A percentile compares a stretch with the other conserved stretches of the same genome.
These are phyloP conservation scores for Pseudorectes ferrugineus DNA, from an alignment of 2,113 vertebrate genomes.

Conservation along the genomic window DNA sequence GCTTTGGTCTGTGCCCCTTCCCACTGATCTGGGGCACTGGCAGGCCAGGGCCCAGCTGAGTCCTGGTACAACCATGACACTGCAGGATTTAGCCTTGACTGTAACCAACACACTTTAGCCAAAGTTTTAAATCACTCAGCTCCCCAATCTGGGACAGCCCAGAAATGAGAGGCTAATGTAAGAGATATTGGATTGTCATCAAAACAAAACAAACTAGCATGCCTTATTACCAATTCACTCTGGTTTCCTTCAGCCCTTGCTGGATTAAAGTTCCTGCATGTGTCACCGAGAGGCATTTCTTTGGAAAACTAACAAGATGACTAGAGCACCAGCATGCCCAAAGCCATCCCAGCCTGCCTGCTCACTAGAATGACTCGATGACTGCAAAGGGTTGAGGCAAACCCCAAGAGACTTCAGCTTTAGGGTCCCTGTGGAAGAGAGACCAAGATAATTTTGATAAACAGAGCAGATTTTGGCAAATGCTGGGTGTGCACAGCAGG, in stretches of 20 bases:
- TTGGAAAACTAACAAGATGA: not conserved
- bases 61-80: not conserved
- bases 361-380: not conserved
- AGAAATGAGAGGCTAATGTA: not conserved
- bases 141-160: not conserved
- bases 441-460: not conserved
- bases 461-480: not conserved
- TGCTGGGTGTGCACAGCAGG: not conserved
- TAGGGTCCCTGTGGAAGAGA: not conserved
- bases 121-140: not conserved
- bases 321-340: not conserved
- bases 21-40: not conserved
- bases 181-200: not conserved
- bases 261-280: not conserved
- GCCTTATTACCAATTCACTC: not conserved
- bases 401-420: not conserved
- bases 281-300: not conserved
- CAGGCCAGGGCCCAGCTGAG: not conserved
- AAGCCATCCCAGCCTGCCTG: not conserved
- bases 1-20: not conserved
- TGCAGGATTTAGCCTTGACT: not conserved
- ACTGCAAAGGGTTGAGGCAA: not conserved
- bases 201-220: not conserved
- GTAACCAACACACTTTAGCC: accelerated
- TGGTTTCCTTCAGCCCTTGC: not conserved